These are phyloP conservation scores for Choloepus didactylus DNA, from an alignment of 2,797 vertebrate genomes.

Conservation along the genomic window DNA sequence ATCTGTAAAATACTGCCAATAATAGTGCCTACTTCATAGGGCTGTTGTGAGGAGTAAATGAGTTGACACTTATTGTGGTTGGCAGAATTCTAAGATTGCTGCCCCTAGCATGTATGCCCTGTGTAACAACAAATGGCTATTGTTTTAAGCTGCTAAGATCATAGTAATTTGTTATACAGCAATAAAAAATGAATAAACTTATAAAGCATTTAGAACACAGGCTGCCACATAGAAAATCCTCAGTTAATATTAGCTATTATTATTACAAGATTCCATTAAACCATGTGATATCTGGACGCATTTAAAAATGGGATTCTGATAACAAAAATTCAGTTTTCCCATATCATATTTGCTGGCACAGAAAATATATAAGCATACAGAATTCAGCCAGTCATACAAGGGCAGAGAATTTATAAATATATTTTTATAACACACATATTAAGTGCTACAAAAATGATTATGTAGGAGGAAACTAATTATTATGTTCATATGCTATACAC, in stretches of 20 bases:
- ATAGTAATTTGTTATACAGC: background rate
- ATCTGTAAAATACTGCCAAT: background rate
- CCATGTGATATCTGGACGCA: background rate
- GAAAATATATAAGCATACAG: background rate
- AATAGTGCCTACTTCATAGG: background rate
- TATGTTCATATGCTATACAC: background rate
- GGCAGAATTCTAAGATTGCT: background rate
- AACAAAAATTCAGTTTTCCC: background rate
- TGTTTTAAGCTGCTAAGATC: background rate
- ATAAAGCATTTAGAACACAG: background rate
- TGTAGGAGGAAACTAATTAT: constrained; percentile 25
- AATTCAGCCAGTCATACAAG: background rate
- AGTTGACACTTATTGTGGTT: background rate
- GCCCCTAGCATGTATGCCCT: background rate
- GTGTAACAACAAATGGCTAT: background rate
- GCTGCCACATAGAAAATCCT: background rate
- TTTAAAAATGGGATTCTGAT: constrained; percentile 13
- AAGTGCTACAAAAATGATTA: constrained; percentile 7
- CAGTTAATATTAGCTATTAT: background rate
- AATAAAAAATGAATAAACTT: background rate
- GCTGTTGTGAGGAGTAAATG: background rate
- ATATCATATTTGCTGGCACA: background rate
- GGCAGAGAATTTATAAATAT: background rate
- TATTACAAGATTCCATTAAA: background rate
- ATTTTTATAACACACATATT: background rate